Evolutionary conservation across 2,888 invertebrate genomes (phyloP), one percentile per base, ranked within the genome.

Genomic region (Euclidia mi): DNA sequence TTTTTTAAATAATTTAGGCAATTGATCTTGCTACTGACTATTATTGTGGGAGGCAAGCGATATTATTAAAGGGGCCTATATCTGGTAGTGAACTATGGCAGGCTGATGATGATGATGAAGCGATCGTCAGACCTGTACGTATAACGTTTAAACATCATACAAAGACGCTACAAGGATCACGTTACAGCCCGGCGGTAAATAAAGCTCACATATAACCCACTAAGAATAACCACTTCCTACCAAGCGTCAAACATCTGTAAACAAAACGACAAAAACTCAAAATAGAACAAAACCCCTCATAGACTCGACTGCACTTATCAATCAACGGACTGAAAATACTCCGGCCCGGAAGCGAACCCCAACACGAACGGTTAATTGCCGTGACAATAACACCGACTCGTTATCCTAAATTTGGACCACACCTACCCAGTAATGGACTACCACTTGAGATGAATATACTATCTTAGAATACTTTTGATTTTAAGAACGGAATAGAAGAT

Each of bases 331-430:
- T 78, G 70, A 79, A 88, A 88, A 91, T 89, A 88, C 74, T 66
- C n/a, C 56, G 48, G 69, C 60, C 86, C 82, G 91, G 91, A 91
- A 88, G 72, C 75, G 76, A 78, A 76, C 73, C 69, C 79, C 62
- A 69, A 72, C 64, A 51, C 37, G 60, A 71, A 75, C 69, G 52
- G 79, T 81, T 89, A 89, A 91, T 89, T 87, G 78, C 88, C 85
- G 78, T 82, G 90, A 90, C 90, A 88, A 76, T 73, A 75, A 84
- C 82, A 79, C 78, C 71, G 70, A 66, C 81, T 82, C 83, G 81
- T 85, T 85, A 87, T 85, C 65, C 83, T 86, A 87, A 86, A 84
- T 87, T 80, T 85, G 82, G 79, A 85, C 76, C 81, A 81, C 84
- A 81, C 82, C 84, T 81, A 72, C 51, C 59, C 46, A 65, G 74